Percentiles rank a stretch among this genome's conserved stretches.
Evolutionary conservation across 2,888 invertebrate genomes (phyloP).

Genomic region (Philhelius pedissequus): DNA sequence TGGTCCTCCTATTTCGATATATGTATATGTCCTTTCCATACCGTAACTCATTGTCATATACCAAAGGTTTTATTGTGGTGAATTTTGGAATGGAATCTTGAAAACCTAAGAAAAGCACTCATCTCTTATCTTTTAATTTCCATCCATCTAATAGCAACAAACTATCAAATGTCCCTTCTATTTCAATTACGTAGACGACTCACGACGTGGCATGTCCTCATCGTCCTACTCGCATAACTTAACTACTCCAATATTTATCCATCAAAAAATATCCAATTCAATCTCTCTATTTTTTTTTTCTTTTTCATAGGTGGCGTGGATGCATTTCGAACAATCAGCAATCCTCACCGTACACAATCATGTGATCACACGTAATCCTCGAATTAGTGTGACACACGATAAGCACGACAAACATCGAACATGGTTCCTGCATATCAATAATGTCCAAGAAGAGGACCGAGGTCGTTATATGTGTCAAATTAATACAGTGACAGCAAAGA

Average conservation of each 20-base stretch:
- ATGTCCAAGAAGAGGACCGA: constrained; percentile 94
- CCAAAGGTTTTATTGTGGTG: no score
- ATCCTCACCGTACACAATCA: constrained; percentile 96
- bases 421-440: constrained; percentile 95
- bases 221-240: neutral
- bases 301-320: constrained; percentile 93
- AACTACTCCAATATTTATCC: neutral
- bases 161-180: neutral
- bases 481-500: constrained; percentile 95
- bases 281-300: constrained; percentile 30
- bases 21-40: no score
- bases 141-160: neutral
- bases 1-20: no score
- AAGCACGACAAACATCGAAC: constrained; percentile 89
- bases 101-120: no score
- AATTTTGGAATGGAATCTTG: no score
- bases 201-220: neutral
- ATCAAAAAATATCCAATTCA: constrained; percentile 6
- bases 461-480: constrained; percentile 97
- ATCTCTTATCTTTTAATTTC: no score
- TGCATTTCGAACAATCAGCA: constrained; percentile 96
- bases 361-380: constrained; percentile 94
- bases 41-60: no score
- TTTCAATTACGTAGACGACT: no score
- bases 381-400: constrained; percentile 94